Percentiles rank a stretch among this genome's conserved stretches.
These are phyloP conservation scores for Latrodectus hesperus DNA, from an alignment of 2,888 invertebrate genomes.

Conservation along the genomic window DNA sequence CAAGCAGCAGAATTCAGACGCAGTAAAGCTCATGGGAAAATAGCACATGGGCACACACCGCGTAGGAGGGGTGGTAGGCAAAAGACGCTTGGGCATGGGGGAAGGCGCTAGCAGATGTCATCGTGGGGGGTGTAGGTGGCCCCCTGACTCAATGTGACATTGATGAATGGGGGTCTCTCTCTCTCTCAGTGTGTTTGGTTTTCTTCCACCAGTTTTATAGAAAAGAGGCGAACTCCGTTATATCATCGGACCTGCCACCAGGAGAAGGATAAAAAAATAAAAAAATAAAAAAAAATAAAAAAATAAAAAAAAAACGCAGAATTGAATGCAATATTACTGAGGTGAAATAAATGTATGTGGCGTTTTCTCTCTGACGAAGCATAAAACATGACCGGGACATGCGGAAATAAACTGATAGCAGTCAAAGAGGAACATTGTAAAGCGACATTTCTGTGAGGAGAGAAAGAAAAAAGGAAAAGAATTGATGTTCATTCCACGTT, in stretches of 20 bases:
- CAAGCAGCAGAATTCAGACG: conserved; percentile 48
- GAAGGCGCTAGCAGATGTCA: conserved; percentile 59
- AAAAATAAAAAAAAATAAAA: no score
- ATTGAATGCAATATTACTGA: conserved; percentile 41
- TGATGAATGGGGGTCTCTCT: conserved; percentile 63
- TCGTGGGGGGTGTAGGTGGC: conserved; percentile 57
- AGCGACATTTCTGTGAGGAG: no score
- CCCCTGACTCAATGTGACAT: conserved; percentile 67
- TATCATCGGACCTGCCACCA: conserved; percentile 8
- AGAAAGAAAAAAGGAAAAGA: no score
- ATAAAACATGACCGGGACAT: conserved; percentile 1
- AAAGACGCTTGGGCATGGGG: conserved; percentile 11
- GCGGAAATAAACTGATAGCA: conserved; percentile 3
- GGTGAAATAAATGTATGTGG: conserved; percentile 36
- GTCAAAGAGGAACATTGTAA: neutral
- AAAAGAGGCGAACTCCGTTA: conserved; percentile 12
- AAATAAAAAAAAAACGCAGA: no score
- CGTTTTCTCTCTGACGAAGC: conserved; percentile 1
- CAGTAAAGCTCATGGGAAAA: conserved; percentile 62
- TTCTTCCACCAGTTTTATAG: conserved; percentile 43
- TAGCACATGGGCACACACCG: conserved; percentile 60
- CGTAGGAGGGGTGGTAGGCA: conserved; percentile 11
- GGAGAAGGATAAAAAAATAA: neutral
- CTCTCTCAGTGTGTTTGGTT: conserved; percentile 57
- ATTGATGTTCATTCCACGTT: no score